These are phyloP conservation scores for Anastrepha ludens DNA, from an alignment of 1,140 invertebrate genomes.

Conservation along the genomic window DNA sequence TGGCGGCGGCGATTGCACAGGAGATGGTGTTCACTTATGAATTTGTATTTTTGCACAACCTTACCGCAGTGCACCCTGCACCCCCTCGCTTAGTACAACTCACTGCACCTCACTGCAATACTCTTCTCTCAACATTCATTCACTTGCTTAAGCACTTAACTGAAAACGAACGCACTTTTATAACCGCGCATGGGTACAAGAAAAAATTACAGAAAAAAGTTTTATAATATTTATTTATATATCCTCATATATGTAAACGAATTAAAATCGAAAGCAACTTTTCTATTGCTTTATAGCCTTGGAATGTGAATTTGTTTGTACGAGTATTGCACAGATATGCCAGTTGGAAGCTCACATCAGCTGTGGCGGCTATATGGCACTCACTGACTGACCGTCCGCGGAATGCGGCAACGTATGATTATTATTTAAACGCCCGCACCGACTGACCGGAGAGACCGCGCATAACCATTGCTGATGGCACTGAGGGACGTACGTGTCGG, in stretches of 20 bases:
- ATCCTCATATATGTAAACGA: neutral
- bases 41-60: conserved; percentile 25
- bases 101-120: too few relatives aligned
- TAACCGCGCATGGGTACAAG: neutral
- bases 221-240: neutral
- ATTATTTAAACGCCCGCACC: conserved; percentile 27
- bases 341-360: neutral
- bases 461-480: neutral
- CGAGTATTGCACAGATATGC: neutral
- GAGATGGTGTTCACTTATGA: conserved; percentile 35
- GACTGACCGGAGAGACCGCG: neutral
- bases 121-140: conserved; percentile 4
- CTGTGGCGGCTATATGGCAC: neutral
- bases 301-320: neutral
- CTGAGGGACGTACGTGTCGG: neutral
- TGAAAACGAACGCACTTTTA: conserved; percentile 11
- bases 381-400: neutral
- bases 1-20: neutral
- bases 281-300: neutral
- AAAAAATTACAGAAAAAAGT: neutral
- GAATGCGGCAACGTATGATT: conserved; percentile 8
- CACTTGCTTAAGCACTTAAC: neutral
- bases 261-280: neutral
- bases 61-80: neutral
- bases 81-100: neutral